Base-by-base conservation (phyloP, 2,113 vertebrate species). In the Girardinichthys multiradiatus region DNA sequence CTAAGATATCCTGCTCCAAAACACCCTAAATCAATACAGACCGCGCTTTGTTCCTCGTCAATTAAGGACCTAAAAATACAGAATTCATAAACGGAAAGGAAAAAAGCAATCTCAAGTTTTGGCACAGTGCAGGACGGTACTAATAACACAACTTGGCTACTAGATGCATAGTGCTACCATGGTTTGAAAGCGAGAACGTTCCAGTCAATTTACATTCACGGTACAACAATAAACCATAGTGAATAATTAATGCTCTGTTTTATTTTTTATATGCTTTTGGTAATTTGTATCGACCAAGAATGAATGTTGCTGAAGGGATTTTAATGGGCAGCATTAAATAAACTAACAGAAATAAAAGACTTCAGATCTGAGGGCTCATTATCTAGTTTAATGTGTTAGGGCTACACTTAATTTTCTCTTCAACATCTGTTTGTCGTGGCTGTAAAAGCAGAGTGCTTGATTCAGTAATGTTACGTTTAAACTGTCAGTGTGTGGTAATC, bases 61-160 rank as follows among this genome's bases (percentile, higher is more conserved):
- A 81, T 77, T 78, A 77, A 48, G 60, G 64, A 64, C 67, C 60
- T 60, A 75, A 80, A 82, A 85, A 73, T 70, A 71, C 84, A 54
- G 28, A 73, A 60, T 57, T 77, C 64, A 81, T 24, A 77, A 74
- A 12, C 39, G 68, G 45, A 48, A 61, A 10, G 70, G 33, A 27
- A 68, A 62, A 60, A 78, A 66, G 48, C 71, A 28, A 68, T 72
- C 28, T 74, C 70, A 65, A 57, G 13, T 70, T 72, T 62, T 77
- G 66, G 79, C 76, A 39, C 58, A 21, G 26, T 0, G 7, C 61
- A 27, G 17, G 1, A 61, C 72, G 17, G 62, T 31, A 67, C 59
- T 79, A 74, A 71, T 61, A 70, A 42, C 64, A 70, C 29, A 69
- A 68, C 70, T 70, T 79, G 74, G 78, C 68, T 63, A 48, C 58